These are phyloP conservation scores for Pseudoatta argentina DNA, from an alignment of 1,140 invertebrate genomes.

Conservation along the genomic window DNA sequence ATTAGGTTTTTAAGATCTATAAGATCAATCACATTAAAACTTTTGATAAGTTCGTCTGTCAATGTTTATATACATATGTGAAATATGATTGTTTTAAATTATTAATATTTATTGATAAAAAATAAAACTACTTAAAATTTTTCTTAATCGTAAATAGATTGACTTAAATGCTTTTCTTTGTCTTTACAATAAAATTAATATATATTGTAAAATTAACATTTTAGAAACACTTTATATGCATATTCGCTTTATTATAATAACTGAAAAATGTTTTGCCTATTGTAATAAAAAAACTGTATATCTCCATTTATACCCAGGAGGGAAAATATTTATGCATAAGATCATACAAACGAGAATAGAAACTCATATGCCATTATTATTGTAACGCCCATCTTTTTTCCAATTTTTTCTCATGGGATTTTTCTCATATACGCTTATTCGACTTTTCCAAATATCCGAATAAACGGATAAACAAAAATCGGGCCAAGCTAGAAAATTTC, in stretches of 20 bases:
- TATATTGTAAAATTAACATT: not conserved
- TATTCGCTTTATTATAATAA: not conserved
- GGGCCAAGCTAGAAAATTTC: constrained; percentile 22
- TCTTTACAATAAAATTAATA: not conserved
- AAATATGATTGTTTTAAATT: not conserved
- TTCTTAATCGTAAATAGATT: not conserved
- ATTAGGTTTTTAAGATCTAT: not conserved
- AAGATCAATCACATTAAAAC: not conserved
- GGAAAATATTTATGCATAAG: constrained; percentile 23
- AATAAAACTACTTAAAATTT: not conserved
- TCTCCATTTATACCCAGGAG: not conserved
- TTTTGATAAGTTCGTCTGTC: not conserved
- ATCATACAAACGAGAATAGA: not conserved
- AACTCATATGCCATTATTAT: constrained; percentile 3
- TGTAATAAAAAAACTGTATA: not conserved
- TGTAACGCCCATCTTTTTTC: not conserved
- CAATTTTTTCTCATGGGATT: not conserved
- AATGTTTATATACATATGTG: not conserved
- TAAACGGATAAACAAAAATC: constrained; percentile 27
- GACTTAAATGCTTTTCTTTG: not conserved
- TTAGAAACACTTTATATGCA: not conserved
- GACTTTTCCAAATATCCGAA: not conserved
- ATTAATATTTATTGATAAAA: not conserved
- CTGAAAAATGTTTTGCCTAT: not conserved
- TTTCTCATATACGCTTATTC: constrained; percentile 15